Conservation (phyloP, 2,113 vertebrate species). For the Mirza zaza region DNA sequence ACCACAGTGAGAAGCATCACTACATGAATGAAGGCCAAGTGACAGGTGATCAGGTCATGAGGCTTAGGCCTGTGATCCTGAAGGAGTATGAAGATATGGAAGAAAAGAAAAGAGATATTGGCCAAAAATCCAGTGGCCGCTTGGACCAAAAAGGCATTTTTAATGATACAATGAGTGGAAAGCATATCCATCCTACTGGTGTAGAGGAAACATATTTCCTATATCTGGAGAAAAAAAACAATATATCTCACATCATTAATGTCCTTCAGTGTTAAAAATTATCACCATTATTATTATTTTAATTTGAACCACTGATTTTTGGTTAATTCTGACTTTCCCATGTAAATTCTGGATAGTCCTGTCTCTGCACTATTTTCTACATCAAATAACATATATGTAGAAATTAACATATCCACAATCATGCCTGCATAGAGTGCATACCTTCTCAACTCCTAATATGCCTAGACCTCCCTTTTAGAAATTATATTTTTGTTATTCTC, state of each 20-base stretch:
- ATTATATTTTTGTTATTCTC: background rate
- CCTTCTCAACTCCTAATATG: background rate
- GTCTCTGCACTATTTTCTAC: background rate
- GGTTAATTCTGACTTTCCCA: background rate
- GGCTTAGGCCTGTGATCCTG: background rate
- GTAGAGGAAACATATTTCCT: background rate
- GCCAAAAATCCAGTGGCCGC: background rate
- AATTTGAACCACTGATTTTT: background rate
- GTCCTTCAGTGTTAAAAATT: background rate
- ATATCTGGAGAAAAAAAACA: background rate
- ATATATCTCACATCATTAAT: background rate
- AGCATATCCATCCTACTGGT: background rate
- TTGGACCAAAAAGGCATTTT: background rate
- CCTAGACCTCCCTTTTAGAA: background rate
- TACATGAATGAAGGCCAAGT: background rate
- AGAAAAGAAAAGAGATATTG: background rate
- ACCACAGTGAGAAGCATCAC: background rate
- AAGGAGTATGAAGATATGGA: background rate
- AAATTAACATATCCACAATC: background rate
- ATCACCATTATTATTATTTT: background rate
- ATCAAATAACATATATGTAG: background rate
- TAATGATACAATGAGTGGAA: background rate
- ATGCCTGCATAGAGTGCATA: background rate
- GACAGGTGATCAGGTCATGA: background rate
- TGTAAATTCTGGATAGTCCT: background rate